Base-by-base conservation (phyloP, 2,797 vertebrate species). In the Adelosebastes latens region DNA sequence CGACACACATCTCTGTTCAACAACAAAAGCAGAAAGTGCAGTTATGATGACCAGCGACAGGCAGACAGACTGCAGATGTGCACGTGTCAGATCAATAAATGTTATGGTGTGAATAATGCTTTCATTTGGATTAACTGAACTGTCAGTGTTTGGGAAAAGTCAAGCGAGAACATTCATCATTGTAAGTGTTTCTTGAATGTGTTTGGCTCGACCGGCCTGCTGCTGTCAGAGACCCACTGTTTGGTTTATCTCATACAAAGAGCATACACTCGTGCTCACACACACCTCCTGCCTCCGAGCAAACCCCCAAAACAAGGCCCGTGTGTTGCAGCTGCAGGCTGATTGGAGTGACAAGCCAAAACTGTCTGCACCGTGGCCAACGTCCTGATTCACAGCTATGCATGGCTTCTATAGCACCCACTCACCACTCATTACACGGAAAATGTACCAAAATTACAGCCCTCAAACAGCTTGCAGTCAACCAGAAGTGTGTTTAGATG, bases 281-380 rank as follows among this genome's bases (percentile, higher is more conserved):
- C 76, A 52, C 63, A 68, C 61, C 63, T 68, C 32, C 65, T 74
- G 69, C 53, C 55, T 67, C 59, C 34, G 24, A 72, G 53, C 31
- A 83, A 77, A 55, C 70, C 69, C 46, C 12, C 52, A 82, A 59
- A 65, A 68, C 6, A 10, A 58, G 61, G 34, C 53, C 60, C 52
- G 13, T 71, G 81, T 62, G 78, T 76, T 83, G 75, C 87, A 90
- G 87, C 88, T 91, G 85, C 70, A 31, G 80, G 67, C 63, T 72
- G 81, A 90, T 83, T 83, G 80, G 60, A 83, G 71, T 78, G 86
- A 94, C 88, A 79, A 82, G 92, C 89, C 91, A 92, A 88, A 91
- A 76, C 80, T 77, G 32, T 77, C 66, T 79, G 6, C 79, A 24
- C 63, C 34, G 46, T 73, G 71, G 89, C 90, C 89, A 77, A 63